A percentile compares a stretch with the other conserved stretches of the same genome.
phyloP scores from a whole-genome alignment of 2,888 invertebrate species.

The Amaurobius ferox region DNA sequence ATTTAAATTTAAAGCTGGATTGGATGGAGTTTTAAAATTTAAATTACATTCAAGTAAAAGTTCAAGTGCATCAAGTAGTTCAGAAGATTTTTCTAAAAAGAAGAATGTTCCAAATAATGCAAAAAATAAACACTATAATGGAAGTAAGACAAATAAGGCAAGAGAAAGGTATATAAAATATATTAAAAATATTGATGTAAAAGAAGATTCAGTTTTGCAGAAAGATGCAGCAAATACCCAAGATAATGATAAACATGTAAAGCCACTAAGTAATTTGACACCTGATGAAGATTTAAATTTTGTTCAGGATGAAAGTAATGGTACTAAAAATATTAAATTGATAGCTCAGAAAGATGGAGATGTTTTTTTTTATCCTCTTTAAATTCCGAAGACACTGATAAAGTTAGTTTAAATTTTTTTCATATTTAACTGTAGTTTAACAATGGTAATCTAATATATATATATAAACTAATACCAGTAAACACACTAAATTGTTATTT shows the following conservation, averaged over 20 bases:
- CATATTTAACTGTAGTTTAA: no score
- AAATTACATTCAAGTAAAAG: background rate
- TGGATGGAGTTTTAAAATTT: background rate
- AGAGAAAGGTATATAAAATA: background rate
- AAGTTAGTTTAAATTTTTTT: background rate
- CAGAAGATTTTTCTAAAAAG: background rate
- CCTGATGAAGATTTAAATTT: background rate
- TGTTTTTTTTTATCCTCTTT: conserved; percentile 43
- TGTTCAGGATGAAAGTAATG: background rate
- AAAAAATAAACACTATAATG: background rate
- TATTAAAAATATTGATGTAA: background rate
- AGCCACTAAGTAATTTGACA: background rate
- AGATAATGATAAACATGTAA: background rate
- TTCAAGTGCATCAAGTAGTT: background rate
- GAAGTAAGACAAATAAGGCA: background rate
- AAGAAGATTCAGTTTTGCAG: background rate
- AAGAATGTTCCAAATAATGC: background rate
- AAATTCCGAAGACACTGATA: conserved; percentile 3
- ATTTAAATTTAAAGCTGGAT: background rate
- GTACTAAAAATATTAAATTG: background rate
- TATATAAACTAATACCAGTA: no score
- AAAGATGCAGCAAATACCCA: conserved; percentile 17
- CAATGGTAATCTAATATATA: no score
- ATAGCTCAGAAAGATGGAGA: conserved; percentile 32
- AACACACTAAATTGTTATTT: no score